A percentile compares a stretch with the other conserved stretches of the same genome.
Conservation (phyloP, 2,888 invertebrate species). For the Lithosia quadra region DNA sequence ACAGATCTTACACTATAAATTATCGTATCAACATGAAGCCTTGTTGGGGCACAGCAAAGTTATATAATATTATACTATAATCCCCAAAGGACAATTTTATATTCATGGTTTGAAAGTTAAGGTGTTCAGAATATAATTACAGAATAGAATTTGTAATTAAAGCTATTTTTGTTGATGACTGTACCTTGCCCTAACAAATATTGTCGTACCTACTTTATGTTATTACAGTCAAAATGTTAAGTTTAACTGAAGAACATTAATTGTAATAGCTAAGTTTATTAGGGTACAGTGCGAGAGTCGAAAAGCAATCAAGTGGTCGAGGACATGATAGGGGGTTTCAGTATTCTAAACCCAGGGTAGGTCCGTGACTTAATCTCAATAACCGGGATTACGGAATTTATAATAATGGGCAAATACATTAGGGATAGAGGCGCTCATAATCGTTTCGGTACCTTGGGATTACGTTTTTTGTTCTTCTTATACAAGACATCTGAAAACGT, state of each 20-base stretch:
- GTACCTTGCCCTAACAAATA: no score
- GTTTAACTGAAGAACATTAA: background rate
- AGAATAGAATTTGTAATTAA: no score
- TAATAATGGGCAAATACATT: slow-evolving; percentile 9
- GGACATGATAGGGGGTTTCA: slow-evolving; percentile 25
- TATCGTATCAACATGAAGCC: no score
- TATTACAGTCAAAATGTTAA: background rate
- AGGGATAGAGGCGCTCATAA: background rate
- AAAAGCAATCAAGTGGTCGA: slow-evolving; percentile 38
- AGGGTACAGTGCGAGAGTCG: slow-evolving; percentile 25
- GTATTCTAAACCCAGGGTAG: slow-evolving; percentile 20
- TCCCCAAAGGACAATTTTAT: no score
- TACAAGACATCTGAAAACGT: background rate
- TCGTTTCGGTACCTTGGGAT: background rate
- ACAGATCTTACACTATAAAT: no score
- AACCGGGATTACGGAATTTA: slow-evolving; percentile 12
- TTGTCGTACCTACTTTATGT: no score
- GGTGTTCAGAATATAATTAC: no score
- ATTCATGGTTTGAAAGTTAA: no score
- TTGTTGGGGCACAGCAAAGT: no score
- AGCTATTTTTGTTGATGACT: no score
- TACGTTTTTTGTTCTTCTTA: background rate
- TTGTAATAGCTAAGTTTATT: slow-evolving; percentile 23
- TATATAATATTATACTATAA: no score
- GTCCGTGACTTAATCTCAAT: slow-evolving; percentile 26